Evolutionary conservation across 2,888 invertebrate genomes (phyloP), one percentile per base, ranked within the genome.

Genomic region (Limulus polyphemus): DNA sequence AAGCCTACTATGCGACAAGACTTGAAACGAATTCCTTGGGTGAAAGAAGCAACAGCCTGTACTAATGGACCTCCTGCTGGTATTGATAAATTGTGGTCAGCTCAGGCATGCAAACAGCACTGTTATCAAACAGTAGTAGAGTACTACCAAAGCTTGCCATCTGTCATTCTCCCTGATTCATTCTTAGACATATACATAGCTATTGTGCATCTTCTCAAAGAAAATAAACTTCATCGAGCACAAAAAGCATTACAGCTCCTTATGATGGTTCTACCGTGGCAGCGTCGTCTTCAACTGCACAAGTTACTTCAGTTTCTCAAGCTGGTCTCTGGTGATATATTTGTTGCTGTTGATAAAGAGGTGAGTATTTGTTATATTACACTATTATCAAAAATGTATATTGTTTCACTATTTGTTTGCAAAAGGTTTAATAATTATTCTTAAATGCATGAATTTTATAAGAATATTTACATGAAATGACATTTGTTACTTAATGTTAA

Each of bases 331-430:
- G 55, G 61, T 17, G 66, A 66, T 56, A 51, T 66, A 14, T 66
- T 64, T 60, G 64, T 62, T 12, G 59, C 56, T 56, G 60, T 66
- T 17, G 66, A 66, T 51, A 66, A 66, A 50, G 60, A 56, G 62
- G 66, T 66, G 59, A 50, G 47, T 57, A 47, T 32, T 5, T 32
- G 32, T 32, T 32, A 3, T 32, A 32, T 32, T 32, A 32, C 7
- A 32, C 32, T 32, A 5, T 32, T 32, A 32, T 32, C 32, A 32
- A 32, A 32, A 32, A 51, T n/a, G 13, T 51, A 9, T 51, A 51
- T 51, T 51, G 13, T 51, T 13, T 51, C 51, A 51, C n/a, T 7
- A 11, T 51, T 51, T 51, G 9, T 51, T n/a, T 51, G 11, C 14
- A 14, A 13, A n/a, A 11, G 51, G 10, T 13, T 51, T n/a, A n/a